Conservation (phyloP, 2,797 vertebrate species). For the Brachymystax lenok region DNA sequence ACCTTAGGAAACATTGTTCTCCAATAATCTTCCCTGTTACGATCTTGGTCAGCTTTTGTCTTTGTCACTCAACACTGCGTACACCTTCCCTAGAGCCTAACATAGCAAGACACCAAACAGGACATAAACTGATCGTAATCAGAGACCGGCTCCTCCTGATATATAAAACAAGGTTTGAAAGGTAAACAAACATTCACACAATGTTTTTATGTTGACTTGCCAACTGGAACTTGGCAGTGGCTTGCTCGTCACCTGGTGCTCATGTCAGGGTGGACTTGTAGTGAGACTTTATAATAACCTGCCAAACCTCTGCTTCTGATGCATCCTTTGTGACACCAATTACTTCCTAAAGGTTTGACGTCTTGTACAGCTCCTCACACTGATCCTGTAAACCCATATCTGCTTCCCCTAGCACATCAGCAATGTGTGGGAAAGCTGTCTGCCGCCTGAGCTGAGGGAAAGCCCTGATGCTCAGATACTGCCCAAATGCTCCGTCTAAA, state of each 20-base stretch:
- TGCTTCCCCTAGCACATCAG: not conserved
- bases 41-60: constrained; percentile 75
- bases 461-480: no score
- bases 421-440: not conserved
- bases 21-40: constrained; percentile 84
- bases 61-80: constrained; percentile 78
- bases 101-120: not conserved
- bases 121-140: not conserved
- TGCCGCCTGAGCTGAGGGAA: no score
- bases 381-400: constrained; percentile 73
- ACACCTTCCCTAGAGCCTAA: constrained; percentile 80
- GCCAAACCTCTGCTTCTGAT: constrained; percentile 74
- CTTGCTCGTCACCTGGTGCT: constrained; percentile 66
- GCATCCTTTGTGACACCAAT: constrained; percentile 75
- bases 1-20: constrained; percentile 84
- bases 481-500: no score
- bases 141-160: not conserved
- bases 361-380: constrained; percentile 75
- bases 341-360: constrained; percentile 75
- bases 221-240: constrained; percentile 82
- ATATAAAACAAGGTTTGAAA: not conserved
- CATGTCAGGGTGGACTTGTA: constrained; percentile 83
- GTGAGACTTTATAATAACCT: constrained; percentile 81
- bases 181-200: not conserved
- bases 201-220: not conserved